Percentiles rank a stretch among this genome's conserved stretches.
Conservation (phyloP, 2,888 invertebrate species). For the Scelioninae gen. 2 region DNA sequence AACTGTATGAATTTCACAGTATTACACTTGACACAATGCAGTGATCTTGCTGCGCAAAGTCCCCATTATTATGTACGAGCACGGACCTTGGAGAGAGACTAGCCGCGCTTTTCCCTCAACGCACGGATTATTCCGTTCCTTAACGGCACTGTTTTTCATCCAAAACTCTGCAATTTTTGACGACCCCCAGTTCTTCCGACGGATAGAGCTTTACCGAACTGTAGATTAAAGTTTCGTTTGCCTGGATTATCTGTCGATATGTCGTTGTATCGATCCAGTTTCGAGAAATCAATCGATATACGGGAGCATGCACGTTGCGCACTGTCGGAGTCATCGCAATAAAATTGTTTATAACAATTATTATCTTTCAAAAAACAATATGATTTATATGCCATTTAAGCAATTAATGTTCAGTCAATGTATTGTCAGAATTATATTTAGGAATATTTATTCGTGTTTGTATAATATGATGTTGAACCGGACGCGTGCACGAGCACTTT, state of each 20-base stretch:
- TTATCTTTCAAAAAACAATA: no score
- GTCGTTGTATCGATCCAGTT: not conserved
- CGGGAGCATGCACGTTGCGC: conserved; percentile 3
- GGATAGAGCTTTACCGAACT: not conserved
- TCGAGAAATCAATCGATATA: not conserved
- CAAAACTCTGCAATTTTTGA: not conserved
- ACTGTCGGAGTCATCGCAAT: not conserved
- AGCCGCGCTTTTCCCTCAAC: conserved; percentile 29
- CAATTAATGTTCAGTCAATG: conserved; percentile 4
- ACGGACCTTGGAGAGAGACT: conserved; percentile 45
- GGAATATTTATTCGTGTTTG: not conserved
- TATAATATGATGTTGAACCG: conserved; percentile 5
- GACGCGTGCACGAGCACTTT: conserved; percentile 28
- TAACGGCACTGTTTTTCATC: conserved; percentile 30
- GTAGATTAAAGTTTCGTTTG: not conserved
- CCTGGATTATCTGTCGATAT: not conserved
- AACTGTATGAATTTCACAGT: no score
- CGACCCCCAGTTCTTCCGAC: not conserved
- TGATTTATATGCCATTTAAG: no score
- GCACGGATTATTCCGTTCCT: conserved; percentile 19
- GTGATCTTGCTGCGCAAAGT: conserved; percentile 9
- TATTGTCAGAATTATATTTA: conserved; percentile 7
- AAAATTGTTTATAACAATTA: conserved; percentile 4
- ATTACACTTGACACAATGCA: not conserved
- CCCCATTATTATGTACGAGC: conserved; percentile 19